Percentiles rank a stretch among this genome's conserved stretches.
These are phyloP conservation scores for Lypha dubia DNA, from an alignment of 2,888 invertebrate genomes.

Conservation along the genomic window DNA sequence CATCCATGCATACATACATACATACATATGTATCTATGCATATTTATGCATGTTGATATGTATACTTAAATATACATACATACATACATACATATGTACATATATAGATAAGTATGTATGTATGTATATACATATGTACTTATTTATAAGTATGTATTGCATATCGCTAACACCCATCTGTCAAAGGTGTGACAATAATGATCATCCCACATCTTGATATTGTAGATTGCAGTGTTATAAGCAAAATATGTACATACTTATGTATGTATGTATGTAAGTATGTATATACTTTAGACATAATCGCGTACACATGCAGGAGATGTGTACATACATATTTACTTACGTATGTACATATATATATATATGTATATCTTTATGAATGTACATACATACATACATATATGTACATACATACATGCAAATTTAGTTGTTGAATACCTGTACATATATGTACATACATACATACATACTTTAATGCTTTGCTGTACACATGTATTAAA, in stretches of 20 bases:
- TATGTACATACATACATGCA: no score
- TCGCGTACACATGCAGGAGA: no score
- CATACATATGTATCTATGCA: no score
- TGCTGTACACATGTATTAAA: not conserved
- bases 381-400: no score
- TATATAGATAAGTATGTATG: not conserved
- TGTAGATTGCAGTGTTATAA: not conserved
- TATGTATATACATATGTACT: no score
- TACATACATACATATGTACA: not conserved
- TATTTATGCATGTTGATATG: no score
- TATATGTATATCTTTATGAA: no score
- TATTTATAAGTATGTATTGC: not conserved
- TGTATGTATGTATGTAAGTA: not conserved
- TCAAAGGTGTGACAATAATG: constrained; percentile 13
- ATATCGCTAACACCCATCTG: not conserved
- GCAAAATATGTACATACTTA: not conserved
- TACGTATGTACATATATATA: no score
- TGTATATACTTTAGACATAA: not conserved
- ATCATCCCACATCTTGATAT: constrained; percentile 15
- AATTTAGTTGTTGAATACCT: no score
- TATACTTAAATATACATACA: no score
- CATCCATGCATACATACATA: no score
- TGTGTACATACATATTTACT: no score
- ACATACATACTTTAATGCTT: not conserved
- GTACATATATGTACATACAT: not conserved